Evolutionary conservation across 2,113 vertebrate genomes (phyloP).

Genomic region (Microtus montanus): DNA sequence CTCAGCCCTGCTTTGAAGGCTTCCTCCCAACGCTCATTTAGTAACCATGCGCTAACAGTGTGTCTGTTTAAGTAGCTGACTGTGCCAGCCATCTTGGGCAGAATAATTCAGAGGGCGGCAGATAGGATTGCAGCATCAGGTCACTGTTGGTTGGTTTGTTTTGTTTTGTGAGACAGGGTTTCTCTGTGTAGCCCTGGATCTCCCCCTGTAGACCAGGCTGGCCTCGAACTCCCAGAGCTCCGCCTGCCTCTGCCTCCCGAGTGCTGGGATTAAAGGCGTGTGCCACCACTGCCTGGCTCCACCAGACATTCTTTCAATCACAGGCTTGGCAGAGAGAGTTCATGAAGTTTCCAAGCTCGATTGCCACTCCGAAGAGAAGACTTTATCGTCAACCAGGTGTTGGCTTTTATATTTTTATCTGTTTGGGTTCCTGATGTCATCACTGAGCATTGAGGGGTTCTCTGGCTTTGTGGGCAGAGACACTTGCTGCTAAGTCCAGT

Average conservation of each 20-base stretch:
- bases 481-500: not conserved
- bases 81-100: not conserved
- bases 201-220: not conserved
- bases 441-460: not conserved
- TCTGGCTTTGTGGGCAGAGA: not conserved
- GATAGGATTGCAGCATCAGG: not conserved
- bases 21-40: constrained; percentile 25
- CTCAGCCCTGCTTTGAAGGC: not conserved
- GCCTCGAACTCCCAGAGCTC: not conserved
- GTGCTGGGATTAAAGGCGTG: not conserved
- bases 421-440: fast-evolving
- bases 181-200: not conserved
- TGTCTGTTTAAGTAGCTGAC: not conserved
- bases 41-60: not conserved
- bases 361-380: constrained; percentile 77
- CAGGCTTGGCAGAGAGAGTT: constrained; percentile 73
- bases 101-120: not conserved
- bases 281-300: not conserved
- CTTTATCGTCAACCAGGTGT: constrained; percentile 82
- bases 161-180: no score
- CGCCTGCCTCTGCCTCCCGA: not conserved
- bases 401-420: not conserved
- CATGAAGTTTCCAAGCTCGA: constrained; percentile 81
- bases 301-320: constrained; percentile 58
- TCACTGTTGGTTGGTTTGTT: not conserved